Conservation (phyloP, 2,113 vertebrate genomes). For the Strix uralensis region DNA sequence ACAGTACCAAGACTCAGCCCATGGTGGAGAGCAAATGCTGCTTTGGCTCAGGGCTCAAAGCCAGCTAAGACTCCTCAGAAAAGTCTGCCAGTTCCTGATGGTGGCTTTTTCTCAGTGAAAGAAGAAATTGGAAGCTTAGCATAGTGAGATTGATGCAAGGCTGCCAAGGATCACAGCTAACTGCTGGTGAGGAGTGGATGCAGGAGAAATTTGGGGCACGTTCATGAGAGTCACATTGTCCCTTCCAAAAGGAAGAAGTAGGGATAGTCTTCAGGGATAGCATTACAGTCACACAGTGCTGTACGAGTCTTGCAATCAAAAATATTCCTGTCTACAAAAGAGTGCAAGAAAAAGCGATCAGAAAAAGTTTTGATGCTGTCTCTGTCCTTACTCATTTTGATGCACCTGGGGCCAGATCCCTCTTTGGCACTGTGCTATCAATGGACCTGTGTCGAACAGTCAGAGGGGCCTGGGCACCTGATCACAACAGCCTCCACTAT, state of each 20-base stretch:
- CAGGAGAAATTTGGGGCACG: background rate
- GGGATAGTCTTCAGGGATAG: background rate
- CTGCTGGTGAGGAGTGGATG: background rate
- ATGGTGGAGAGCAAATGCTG: background rate
- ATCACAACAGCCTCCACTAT: background rate
- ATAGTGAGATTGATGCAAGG: background rate
- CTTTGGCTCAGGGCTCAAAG: background rate
- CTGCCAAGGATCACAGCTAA: background rate
- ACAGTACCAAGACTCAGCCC: background rate
- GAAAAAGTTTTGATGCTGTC: background rate
- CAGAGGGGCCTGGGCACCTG: too few species aligned
- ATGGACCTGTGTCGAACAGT: fast-evolving
- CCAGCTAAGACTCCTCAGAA: background rate
- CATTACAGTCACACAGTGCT: fast-evolving
- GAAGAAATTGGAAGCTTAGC: background rate
- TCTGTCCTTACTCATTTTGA: background rate
- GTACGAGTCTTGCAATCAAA: background rate
- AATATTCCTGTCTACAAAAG: fast-evolving
- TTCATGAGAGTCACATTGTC: fast-evolving
- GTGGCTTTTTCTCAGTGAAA: background rate
- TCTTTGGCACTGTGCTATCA: background rate
- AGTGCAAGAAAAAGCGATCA: background rate
- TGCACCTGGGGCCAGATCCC: background rate
- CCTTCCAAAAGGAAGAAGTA: background rate
- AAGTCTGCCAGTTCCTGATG: background rate